Conservation (phyloP, 92 coral and sea anemone genomes). For the Galaxea fascicularis region DNA sequence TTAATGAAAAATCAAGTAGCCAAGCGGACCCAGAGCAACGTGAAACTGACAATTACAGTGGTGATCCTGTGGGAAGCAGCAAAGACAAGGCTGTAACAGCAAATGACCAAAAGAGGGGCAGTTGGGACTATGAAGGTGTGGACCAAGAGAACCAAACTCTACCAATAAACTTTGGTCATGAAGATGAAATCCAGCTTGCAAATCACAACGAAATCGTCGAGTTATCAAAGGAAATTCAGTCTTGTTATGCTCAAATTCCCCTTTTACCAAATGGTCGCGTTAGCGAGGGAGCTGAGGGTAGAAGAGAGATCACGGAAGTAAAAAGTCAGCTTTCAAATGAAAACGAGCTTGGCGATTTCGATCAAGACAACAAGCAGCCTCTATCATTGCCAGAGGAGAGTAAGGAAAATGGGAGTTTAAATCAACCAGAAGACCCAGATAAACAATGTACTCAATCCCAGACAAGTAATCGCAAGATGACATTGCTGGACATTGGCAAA, state of each 20-base stretch:
- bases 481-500: constrained; percentile 31
- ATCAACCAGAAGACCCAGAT: neutral
- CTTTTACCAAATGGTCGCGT: neutral
- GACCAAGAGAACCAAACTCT: neutral
- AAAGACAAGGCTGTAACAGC: neutral
- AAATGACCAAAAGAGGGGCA: neutral
- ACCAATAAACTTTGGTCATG: neutral
- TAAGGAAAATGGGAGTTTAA: neutral
- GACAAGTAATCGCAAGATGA: constrained; percentile 10
- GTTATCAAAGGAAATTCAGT: constrained; percentile 4
- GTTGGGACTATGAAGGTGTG: neutral
- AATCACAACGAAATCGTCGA: neutral
- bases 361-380: neutral
- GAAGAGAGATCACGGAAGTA: neutral
- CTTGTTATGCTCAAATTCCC: neutral
- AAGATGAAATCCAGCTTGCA: neutral
- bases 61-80: neutral
- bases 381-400: neutral
- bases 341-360: neutral
- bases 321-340: neutral
- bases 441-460: neutral
- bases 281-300: neutral
- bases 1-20: neutral
- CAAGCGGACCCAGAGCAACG: neutral
- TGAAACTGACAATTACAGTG: neutral